Percentiles rank a stretch among this genome's conserved stretches.
phyloP scores from a whole-genome alignment of 2,888 invertebrate genomes.

The Diogma glabrata region DNA sequence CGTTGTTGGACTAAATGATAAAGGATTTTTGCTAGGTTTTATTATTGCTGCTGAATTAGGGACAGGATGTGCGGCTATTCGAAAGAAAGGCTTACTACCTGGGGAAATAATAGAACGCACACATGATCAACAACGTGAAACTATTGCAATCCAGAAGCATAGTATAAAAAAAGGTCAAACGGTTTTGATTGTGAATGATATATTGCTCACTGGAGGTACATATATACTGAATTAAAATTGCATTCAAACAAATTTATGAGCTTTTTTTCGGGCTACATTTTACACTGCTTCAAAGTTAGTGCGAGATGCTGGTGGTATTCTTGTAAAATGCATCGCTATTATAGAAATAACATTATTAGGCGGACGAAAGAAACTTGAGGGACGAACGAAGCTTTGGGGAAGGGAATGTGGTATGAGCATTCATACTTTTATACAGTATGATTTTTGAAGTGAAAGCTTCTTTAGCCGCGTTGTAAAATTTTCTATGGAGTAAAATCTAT shows the following conservation, averaged over 20 bases:
- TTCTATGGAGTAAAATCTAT: too few species aligned
- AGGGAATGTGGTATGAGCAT: too few species aligned
- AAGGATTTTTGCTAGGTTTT: constrained; percentile 91
- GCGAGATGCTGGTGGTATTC: constrained; percentile 46
- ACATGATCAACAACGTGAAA: constrained; percentile 68
- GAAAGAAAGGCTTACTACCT: constrained; percentile 94
- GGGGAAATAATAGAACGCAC: constrained; percentile 60
- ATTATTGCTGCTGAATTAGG: constrained; percentile 66
- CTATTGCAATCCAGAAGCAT: constrained; percentile 72
- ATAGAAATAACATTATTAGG: constrained; percentile 65
- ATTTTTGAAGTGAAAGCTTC: too few species aligned
- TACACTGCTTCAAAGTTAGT: constrained; percentile 61
- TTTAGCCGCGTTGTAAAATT: too few species aligned
- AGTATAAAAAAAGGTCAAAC: constrained; percentile 55
- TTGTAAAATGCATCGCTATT: constrained; percentile 62
- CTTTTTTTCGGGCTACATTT: too few species aligned
- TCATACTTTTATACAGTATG: constrained; percentile 61
- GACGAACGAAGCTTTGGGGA: too few species aligned
- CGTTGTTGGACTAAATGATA: constrained; percentile 79
- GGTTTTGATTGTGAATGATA: constrained; percentile 83
- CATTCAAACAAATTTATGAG: too few species aligned
- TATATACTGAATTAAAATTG: too few species aligned
- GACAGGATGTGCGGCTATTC: constrained; percentile 78
- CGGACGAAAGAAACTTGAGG: constrained; percentile 55
- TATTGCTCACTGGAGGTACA: constrained; percentile 92